Base-by-base conservation (phyloP, 2,888 invertebrate species). In the Melangyna quadrimaculata region DNA sequence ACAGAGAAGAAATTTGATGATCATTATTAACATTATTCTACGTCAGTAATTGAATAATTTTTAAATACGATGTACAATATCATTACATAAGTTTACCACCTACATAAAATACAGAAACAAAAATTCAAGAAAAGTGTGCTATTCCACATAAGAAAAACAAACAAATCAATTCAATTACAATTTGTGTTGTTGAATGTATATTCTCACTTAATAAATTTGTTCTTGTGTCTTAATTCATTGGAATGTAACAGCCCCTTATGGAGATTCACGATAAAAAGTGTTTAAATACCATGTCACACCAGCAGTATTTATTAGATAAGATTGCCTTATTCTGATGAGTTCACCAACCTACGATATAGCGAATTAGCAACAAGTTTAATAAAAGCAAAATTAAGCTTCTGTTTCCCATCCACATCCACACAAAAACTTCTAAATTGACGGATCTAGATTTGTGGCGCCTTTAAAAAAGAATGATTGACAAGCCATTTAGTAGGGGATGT, bases 301-400 rank as follows among this genome's bases (percentile, higher is more conserved):
- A 63, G 6, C 27, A 27, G 14, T 51, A 55, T 19, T 22, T 35
- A 37, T 29, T 45, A 14, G 59, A 73, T 69, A 29, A 73, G 67
- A 79, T 67, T 53, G 59, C 19, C 32, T 40, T 48, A 48, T 51
- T 59, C 19, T 59, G 57, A 79, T 67, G 40, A 73, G 51, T 59
- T 59, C 59, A 67, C 9, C 65, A 63, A 57, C 45, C 63, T 27
- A 37, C 51, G 14, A 40, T 12, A 32, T 17, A 1, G 35, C 10
- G 22, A 32, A 79, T 59, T 51, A 67, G 59, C 65, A 73, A 67
- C 63, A 51, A 19, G 14, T 29, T 71, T 51, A 32, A 35, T 43
- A 17, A 29, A 48, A 22, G n/a, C n/a, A 55, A 29, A 55, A 12
- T 65, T 32, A 40, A 55, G 55, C 10, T 55, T 61, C 40, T 70